Evolutionary conservation across 2,797 vertebrate species (phyloP), one percentile per base, ranked within the genome.

Genomic region (Clarias fuscus): DNA sequence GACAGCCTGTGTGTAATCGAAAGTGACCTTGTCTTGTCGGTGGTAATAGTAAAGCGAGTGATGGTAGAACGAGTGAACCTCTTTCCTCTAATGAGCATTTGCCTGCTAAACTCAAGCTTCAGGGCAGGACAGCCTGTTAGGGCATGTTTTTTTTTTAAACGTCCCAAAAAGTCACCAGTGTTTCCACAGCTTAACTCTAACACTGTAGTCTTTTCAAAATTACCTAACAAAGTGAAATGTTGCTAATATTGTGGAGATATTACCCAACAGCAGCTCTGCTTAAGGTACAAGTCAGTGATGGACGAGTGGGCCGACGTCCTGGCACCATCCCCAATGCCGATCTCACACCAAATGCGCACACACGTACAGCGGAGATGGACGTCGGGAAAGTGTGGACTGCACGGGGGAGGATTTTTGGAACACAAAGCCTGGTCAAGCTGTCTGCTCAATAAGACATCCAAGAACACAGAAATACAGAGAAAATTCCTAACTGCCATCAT

Each of bases 361-460:
- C 87, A 92, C 91, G 94, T 93, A 94, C 93, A 91, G 93, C 93
- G 91, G 93, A 93, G 92, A 91, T 93, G 94, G 94, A 94, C 86
- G 79, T 82, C 58, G 70, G 73, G 67, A 71, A 85, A 95, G 95
- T 96, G 95, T 95, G 95, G 95, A 93, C 93, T 95, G 94, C 92
- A 96, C 65, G 85, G 81, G 85, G 85, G 86, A 95, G 95, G 95
- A 95, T 95, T 95, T 77, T 95, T 95, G 95, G 95, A 96, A 93
- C 94, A 93, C 92, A 92, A 94, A 95, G 93, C 92, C 89, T 94
- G 95, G 95, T 95, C 95, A 96, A 96, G 95, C 95, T 96, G 95
- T 96, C 96, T 95, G 94, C 95, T 95, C 95, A 93, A 93, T 94
- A 93, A 93, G 93, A 95, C 93, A 93, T 96, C 94, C 95, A 95